Percentiles rank a stretch among this genome's conserved stretches.
Conservation (phyloP, 2,797 vertebrate genomes). For the Oryzias dopingdopingensis region DNA sequence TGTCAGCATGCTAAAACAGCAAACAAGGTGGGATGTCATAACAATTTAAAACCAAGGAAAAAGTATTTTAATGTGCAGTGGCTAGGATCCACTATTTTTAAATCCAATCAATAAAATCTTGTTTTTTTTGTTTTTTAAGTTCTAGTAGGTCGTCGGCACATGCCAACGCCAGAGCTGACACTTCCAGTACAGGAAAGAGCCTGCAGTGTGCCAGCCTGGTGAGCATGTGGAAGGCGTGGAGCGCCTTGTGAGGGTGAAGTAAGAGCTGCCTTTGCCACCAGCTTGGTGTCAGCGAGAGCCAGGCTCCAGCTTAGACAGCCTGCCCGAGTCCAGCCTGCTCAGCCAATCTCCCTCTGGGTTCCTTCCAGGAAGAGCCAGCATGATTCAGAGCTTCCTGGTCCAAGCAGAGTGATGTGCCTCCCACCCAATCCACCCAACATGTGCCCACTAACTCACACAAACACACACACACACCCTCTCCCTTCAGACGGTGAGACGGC, state of each 20-base stretch:
- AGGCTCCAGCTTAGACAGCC: conserved; percentile 51
- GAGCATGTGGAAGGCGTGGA: conserved; percentile 52
- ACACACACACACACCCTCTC: conserved; percentile 37
- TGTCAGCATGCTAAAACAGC: conserved; percentile 30
- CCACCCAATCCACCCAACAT: conserved; percentile 21
- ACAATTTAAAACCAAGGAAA: not conserved
- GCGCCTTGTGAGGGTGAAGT: conserved; percentile 36
- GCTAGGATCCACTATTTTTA: conserved; percentile 30
- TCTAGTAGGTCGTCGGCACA: conserved; percentile 51
- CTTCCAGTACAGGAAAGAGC: conserved; percentile 54
- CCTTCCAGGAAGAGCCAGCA: conserved; percentile 77
- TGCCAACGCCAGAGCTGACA: conserved; percentile 49
- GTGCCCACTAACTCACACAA: conserved; percentile 46
- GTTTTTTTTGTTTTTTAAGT: conserved; percentile 28
- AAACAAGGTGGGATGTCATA: conserved; percentile 25
- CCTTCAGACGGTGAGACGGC: conserved; percentile 55
- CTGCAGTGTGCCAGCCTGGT: conserved; percentile 58
- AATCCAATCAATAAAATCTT: conserved; percentile 49
- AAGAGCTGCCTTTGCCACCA: conserved; percentile 46
- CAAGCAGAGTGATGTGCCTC: conserved; percentile 61
- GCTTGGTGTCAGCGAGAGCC: conserved; percentile 64
- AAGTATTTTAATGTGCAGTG: too few relatives aligned
- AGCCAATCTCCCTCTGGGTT: conserved; percentile 64
- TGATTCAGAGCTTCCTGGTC: conserved; percentile 66
- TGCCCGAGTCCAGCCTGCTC: conserved; percentile 50